Percentiles rank a stretch among this genome's conserved stretches.
Evolutionary conservation across 2,888 invertebrate genomes (phyloP).

Genomic region (Ctenicera cuprea): DNA sequence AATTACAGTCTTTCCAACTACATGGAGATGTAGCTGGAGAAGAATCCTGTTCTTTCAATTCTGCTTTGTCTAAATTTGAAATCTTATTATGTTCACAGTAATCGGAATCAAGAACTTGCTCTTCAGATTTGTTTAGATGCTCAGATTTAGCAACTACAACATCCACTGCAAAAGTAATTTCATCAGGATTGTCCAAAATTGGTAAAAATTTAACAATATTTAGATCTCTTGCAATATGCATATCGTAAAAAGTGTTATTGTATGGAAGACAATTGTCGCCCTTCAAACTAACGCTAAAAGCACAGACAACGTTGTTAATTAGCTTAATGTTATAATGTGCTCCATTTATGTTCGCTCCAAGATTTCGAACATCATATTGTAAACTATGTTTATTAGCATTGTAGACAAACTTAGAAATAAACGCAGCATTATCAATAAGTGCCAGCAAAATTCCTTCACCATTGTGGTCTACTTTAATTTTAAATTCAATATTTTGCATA

Average conservation of each 20-base stretch:
- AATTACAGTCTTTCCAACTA: too few species aligned
- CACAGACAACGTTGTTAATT: not conserved
- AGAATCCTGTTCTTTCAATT: too few species aligned
- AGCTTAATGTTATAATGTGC: not conserved
- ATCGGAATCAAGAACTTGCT: too few species aligned
- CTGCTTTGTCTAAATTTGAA: too few species aligned
- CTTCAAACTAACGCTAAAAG: not conserved
- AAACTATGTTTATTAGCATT: not conserved
- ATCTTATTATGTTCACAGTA: too few species aligned
- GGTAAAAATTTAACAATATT: not conserved
- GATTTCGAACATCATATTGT: not conserved
- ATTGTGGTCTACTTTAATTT: conserved; percentile 2
- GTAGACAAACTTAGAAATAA: not conserved
- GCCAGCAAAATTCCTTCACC: not conserved
- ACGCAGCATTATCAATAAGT: not conserved
- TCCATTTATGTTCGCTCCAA: not conserved
- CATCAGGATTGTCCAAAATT: not conserved
- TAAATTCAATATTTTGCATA: conserved; percentile 4
- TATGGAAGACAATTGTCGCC: not conserved
- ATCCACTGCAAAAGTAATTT: too few species aligned
- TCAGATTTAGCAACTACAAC: too few species aligned
- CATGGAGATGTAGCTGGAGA: too few species aligned
- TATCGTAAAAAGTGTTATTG: not conserved
- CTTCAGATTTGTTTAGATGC: too few species aligned
- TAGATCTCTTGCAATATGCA: not conserved